Conservation (phyloP, 2,797 vertebrate species). For the Corythornis leucogaster region DNA sequence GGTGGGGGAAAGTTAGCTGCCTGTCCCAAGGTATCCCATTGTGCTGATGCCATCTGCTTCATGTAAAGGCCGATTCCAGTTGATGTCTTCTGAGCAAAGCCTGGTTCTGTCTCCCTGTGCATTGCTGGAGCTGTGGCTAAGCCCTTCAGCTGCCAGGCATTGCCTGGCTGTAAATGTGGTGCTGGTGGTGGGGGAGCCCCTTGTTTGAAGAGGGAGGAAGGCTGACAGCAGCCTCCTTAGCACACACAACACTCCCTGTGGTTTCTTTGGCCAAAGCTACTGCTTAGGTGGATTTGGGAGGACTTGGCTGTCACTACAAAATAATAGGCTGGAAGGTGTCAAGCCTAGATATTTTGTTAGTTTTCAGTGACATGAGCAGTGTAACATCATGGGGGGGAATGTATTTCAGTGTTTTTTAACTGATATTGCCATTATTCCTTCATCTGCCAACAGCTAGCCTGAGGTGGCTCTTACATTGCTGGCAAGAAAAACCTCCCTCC, state of each 20-base stretch:
- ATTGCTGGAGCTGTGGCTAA: not conserved
- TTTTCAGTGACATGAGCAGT: not conserved
- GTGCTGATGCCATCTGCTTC: not conserved
- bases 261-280: not conserved
- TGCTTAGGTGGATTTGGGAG: not conserved
- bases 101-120: not conserved
- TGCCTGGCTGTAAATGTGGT: accelerated
- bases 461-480: not conserved
- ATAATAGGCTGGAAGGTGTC: not conserved
- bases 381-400: not conserved
- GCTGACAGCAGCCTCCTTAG: not conserved
- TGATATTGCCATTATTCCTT: not conserved
- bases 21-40: not conserved
- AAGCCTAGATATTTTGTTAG: not conserved
- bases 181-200: not conserved
- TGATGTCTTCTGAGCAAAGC: not conserved
- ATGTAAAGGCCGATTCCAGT: not conserved
- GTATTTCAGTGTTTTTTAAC: not conserved
- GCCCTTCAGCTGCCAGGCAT: accelerated
- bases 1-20: not conserved
- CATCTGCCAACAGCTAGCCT: not conserved
- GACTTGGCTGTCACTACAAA: not conserved
- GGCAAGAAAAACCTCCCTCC: not conserved
- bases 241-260: accelerated
- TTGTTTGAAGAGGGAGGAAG: not conserved